Conservation (phyloP, 2,888 invertebrate species). For the Yponomeuta evonymella region DNA sequence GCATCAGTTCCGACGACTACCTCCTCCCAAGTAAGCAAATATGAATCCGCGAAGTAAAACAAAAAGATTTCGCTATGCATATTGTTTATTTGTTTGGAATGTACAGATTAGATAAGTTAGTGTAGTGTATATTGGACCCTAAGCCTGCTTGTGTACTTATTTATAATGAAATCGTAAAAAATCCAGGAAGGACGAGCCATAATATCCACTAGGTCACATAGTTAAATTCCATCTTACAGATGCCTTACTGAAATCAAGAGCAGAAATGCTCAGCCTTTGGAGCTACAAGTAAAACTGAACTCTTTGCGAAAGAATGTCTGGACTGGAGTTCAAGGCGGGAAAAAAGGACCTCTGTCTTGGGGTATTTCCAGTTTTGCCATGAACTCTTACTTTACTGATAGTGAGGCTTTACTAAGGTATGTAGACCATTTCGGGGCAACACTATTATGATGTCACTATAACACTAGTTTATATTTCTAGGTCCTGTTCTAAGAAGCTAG, state of each 20-base stretch:
- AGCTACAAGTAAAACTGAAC: constrained; percentile 81
- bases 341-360: constrained; percentile 80
- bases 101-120: too few species aligned
- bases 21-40: constrained; percentile 57
- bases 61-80: too few species aligned
- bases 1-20: constrained; percentile 67
- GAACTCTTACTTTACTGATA: constrained; percentile 72
- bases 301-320: constrained; percentile 84
- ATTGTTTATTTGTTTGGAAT: too few species aligned
- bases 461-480: constrained; percentile 39
- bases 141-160: too few species aligned
- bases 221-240: constrained; percentile 29
- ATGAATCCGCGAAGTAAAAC: constrained; percentile 17
- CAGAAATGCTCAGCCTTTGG: constrained; percentile 67
- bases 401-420: constrained; percentile 76
- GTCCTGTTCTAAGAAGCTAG: constrained; percentile 80
- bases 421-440: neutral
- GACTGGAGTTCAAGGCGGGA: constrained; percentile 77
- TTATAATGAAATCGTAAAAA: too few species aligned
- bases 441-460: neutral
- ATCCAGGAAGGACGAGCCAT: too few species aligned
- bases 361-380: constrained; percentile 77
- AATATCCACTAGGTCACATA: too few species aligned
- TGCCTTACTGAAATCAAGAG: constrained; percentile 58
- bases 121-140: too few species aligned